A percentile compares a stretch with the other conserved stretches of the same genome.
Conservation (phyloP, 2,113 vertebrate species). For the Podarcis cretensis region DNA sequence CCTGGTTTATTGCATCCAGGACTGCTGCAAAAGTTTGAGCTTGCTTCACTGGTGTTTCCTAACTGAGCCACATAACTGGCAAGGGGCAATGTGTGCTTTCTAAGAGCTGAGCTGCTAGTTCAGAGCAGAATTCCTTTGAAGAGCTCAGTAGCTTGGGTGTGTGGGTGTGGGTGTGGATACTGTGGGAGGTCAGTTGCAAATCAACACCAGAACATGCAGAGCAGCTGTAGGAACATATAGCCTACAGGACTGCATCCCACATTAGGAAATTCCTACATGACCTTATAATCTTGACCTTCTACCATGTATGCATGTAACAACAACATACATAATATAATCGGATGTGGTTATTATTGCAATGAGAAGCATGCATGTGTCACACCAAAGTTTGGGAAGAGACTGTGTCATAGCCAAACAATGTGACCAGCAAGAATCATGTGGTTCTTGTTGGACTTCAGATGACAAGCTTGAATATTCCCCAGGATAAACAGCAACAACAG, state of each 20-base stretch:
- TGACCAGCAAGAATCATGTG: not conserved
- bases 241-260: not conserved
- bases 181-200: not conserved
- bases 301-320: not conserved
- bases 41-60: not conserved
- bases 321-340: not conserved
- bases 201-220: not conserved
- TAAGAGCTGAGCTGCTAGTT: not conserved
- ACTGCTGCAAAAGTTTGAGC: not conserved
- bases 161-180: too few relatives aligned
- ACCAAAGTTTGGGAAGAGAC: not conserved
- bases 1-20: not conserved
- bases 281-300: not conserved
- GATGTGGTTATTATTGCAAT: too few relatives aligned
- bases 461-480: not conserved
- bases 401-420: not conserved
- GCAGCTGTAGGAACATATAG: not conserved
- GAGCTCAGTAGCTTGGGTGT: too few relatives aligned
- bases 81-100: not conserved
- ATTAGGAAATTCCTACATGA: not conserved
- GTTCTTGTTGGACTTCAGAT: not conserved
- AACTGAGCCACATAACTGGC: not conserved
- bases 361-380: not conserved
- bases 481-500: not conserved
- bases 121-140: not conserved